Evolutionary conservation across 37 sponge, comb jelly and placozoan species (phyloP).

Genomic region (Geodia barretti): DNA sequence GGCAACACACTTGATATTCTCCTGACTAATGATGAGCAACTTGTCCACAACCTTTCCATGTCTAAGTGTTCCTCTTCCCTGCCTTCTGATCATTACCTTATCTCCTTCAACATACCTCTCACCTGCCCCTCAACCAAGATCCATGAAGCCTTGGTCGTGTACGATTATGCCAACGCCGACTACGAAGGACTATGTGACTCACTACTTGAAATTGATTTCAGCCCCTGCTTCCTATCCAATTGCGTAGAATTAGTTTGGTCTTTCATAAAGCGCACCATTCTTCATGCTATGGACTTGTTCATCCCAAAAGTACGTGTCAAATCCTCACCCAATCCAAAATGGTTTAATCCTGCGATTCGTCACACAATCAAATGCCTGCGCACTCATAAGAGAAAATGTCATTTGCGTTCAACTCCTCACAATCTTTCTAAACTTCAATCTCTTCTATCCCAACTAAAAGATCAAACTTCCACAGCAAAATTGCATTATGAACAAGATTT

Average conservation of each 20-base stretch:
- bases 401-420: not conserved
- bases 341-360: conserved; percentile 11
- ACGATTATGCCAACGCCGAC: conserved; percentile 28
- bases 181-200: conserved; percentile 5
- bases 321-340: not conserved
- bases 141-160: not conserved
- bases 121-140: no score
- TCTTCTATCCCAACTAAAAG: no score
- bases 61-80: not conserved
- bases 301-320: conserved; percentile 2
- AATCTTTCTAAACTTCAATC: not conserved
- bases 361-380: conserved; percentile 1
- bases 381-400: not conserved
- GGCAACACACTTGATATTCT: conserved; percentile 44
- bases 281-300: conserved; percentile 1
- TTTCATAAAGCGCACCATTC: not conserved
- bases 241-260: conserved; percentile 23
- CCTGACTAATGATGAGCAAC: not conserved
- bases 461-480: no score
- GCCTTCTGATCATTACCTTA: conserved; percentile 1
- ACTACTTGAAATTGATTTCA: conserved; percentile 4
- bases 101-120: no score
- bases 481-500: no score
- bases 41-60: not conserved
- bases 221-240: not conserved